phyloP scores from a whole-genome alignment of 2,888 invertebrate genomes.

The Pristionchus exspectatus region DNA sequence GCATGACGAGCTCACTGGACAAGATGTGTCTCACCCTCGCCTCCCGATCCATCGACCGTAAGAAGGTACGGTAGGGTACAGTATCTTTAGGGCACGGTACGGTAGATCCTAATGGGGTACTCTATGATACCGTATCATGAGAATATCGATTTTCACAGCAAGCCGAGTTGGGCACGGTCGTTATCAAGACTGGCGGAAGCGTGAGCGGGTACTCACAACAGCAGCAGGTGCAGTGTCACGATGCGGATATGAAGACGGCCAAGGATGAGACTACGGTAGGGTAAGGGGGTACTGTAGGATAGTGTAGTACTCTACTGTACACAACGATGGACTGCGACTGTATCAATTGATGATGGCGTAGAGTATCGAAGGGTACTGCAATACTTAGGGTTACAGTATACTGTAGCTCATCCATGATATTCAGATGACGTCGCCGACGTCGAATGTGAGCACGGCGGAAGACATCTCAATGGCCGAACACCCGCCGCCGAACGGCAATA shows the following conservation, averaged over 20 bases:
- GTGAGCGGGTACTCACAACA: no score
- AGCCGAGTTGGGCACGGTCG: no score
- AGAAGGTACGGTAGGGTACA: slow-evolving; percentile 31
- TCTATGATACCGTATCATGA: no score
- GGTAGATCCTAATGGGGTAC: not conserved
- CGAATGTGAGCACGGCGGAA: slow-evolving; percentile 41
- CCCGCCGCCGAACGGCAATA: not conserved
- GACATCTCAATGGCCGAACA: slow-evolving; percentile 44
- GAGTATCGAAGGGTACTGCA: no score
- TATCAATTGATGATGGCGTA: no score
- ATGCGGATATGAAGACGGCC: slow-evolving; percentile 2
- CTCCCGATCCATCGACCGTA: slow-evolving; percentile 36
- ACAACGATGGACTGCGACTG: no score
- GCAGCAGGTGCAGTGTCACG: not conserved
- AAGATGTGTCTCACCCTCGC: slow-evolving; percentile 48
- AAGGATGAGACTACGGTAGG: slow-evolving; percentile 25
- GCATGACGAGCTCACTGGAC: slow-evolving; percentile 48
- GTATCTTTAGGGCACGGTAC: not conserved
- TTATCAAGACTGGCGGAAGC: no score
- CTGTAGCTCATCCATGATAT: not conserved
- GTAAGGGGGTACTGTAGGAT: no score
- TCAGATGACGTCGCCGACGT: slow-evolving; percentile 8
- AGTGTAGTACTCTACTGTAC: no score
- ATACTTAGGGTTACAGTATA: not conserved
- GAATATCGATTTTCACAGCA: no score